Conservation (phyloP, 2,113 vertebrate genomes). For the Equus quagga region DNA sequence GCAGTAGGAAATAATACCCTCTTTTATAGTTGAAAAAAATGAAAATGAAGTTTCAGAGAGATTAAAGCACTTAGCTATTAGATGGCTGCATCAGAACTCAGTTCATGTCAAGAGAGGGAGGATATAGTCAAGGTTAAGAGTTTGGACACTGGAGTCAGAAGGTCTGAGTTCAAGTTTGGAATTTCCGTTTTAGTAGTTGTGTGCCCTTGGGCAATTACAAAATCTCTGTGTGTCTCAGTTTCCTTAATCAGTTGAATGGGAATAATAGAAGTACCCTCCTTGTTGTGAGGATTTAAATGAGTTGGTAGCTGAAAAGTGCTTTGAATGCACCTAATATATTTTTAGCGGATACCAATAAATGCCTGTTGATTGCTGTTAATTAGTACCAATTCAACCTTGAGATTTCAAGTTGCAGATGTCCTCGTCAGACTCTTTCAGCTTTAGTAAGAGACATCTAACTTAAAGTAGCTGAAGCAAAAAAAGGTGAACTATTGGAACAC, state of each 20-base stretch:
- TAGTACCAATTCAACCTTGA: background rate
- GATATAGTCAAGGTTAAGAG: background rate
- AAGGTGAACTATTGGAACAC: background rate
- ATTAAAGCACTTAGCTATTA: background rate
- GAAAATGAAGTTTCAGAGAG: background rate
- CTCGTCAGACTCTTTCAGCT: background rate
- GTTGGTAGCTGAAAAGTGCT: background rate
- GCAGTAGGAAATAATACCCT: background rate
- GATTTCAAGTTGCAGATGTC: background rate
- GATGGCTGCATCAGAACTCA: background rate
- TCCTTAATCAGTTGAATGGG: background rate
- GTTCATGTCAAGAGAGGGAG: background rate
- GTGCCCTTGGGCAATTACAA: background rate
- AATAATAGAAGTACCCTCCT: background rate
- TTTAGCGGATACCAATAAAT: background rate
- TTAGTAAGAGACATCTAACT: background rate
- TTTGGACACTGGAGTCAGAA: background rate
- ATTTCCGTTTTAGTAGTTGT: background rate
- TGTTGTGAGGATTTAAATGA: background rate
- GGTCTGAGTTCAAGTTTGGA: background rate
- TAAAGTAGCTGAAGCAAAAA: constrained; percentile 9
- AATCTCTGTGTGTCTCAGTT: background rate
- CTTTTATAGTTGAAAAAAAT: background rate
- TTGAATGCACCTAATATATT: background rate
- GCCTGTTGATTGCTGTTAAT: background rate